Conservation (phyloP, 1,140 invertebrate genomes). For the Cherax quadricarinatus region DNA sequence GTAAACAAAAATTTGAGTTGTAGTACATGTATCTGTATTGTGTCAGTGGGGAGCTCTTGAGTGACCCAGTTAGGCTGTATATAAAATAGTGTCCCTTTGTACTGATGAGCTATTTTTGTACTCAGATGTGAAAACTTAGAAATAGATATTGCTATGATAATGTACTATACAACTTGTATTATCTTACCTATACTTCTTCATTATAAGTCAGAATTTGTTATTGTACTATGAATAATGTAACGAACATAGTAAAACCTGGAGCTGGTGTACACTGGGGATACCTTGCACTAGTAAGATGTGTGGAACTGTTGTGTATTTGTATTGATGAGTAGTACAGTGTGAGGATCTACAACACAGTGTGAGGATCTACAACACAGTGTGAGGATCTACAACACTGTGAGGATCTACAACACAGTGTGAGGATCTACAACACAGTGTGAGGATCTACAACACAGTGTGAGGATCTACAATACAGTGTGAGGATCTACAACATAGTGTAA, state of each 20-base stretch:
- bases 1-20: not conserved
- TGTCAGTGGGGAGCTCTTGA: not conserved
- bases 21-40: not conserved
- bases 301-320: not conserved
- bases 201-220: not conserved
- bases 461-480: not conserved
- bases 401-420: too few relatives aligned
- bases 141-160: constrained; percentile 34
- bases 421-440: too few relatives aligned
- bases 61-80: constrained; percentile 38
- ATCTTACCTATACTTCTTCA: constrained; percentile 18
- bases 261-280: not conserved
- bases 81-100: constrained; percentile 42
- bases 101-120: constrained; percentile 42
- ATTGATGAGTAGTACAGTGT: not conserved
- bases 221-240: constrained; percentile 7
- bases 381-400: too few relatives aligned
- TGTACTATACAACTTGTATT: constrained; percentile 31
- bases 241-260: not conserved
- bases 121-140: constrained; percentile 21
- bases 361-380: too few relatives aligned
- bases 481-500: too few relatives aligned
- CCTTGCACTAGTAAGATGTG: not conserved
- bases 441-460: not conserved
- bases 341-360: not conserved